Evolutionary conservation across 2,888 invertebrate species (phyloP), one percentile per base, ranked within the genome.

Genomic region (Heliconius ismenius): DNA sequence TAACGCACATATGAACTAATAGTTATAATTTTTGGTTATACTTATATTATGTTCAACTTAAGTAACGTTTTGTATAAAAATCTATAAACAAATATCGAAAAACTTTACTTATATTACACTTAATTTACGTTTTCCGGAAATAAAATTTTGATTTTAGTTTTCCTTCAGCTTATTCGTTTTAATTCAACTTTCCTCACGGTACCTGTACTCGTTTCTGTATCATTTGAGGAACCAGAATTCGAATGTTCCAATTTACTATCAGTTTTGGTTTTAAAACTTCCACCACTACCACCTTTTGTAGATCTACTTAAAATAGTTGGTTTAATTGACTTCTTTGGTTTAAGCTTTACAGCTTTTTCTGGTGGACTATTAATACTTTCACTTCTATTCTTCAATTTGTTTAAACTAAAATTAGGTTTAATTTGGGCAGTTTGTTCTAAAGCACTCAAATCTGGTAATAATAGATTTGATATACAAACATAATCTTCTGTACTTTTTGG

Each of bases 181-280:
- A 89, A 70, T 79, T 90, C 89, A 4, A 92, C 86, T 83, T 89
- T 91, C 82, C 87, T 92, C 0, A 94, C 94, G 54, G 94, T 94
- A 1, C 92, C 94, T 15, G 94, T 94, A 85, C 94, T 94, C 10
- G 91, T 88, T 87, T 93, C 94, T 62, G 94, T 94, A 78, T 94
- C 94, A 83, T 95, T 95, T 1, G 95, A 95, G 13, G 95, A 95
- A 79, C 95, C 95, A 13, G 95, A 95, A 85, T 94, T 95, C 15
- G 95, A 95, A 88, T 94, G 92, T 84, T 94, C 93, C 81, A 91
- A 86, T 81, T 89, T 89, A 78, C 83, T 87, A 85, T 88, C 89
- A 83, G 79, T 82, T 82, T 87, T 89, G 77, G 73, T 85, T 81
- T 81, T 87, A 79, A 85, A 83, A 83, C 83, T 86, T 77, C 79